Evolutionary conservation across 2,797 vertebrate genomes (phyloP).

Genomic region (Premnoplex brunnescens): DNA sequence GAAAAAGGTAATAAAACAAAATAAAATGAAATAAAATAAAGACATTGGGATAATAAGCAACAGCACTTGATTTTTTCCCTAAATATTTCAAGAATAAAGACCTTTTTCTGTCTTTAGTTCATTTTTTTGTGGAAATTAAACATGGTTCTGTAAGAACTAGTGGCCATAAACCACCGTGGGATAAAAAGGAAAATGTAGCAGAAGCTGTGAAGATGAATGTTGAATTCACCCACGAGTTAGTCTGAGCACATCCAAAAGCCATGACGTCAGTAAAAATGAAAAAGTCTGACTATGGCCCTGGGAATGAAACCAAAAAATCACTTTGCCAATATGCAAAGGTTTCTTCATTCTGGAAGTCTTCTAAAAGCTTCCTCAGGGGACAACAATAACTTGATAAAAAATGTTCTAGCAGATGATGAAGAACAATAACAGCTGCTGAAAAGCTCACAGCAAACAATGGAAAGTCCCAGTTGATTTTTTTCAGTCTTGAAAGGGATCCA

Average conservation of each 20-base stretch:
- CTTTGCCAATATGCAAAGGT: neutral
- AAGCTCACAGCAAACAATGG: conserved; percentile 43
- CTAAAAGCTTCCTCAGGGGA: conserved; percentile 34
- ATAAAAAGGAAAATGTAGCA: neutral
- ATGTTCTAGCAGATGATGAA: conserved; percentile 49
- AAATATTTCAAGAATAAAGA: neutral
- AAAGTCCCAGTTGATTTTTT: conserved; percentile 27
- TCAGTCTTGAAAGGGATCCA: neutral
- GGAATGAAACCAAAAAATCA: conserved; percentile 37
- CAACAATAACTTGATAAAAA: conserved; percentile 11
- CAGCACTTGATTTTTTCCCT: neutral
- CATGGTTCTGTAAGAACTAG: neutral
- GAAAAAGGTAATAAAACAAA: neutral
- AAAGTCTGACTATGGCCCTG: conserved; percentile 7
- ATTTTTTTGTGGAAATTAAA: neutral
- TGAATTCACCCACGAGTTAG: conserved; percentile 34
- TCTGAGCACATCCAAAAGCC: conserved; percentile 1
- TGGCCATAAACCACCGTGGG: neutral
- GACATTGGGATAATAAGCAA: neutral
- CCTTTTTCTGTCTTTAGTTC: neutral
- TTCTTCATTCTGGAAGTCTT: conserved; percentile 11
- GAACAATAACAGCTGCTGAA: conserved; percentile 63
- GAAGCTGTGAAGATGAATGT: neutral
- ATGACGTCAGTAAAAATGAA: conserved; percentile 44
- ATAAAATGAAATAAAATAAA: neutral